Base-by-base conservation (phyloP, 2,888 invertebrate species). In the Xestia ashworthii region DNA sequence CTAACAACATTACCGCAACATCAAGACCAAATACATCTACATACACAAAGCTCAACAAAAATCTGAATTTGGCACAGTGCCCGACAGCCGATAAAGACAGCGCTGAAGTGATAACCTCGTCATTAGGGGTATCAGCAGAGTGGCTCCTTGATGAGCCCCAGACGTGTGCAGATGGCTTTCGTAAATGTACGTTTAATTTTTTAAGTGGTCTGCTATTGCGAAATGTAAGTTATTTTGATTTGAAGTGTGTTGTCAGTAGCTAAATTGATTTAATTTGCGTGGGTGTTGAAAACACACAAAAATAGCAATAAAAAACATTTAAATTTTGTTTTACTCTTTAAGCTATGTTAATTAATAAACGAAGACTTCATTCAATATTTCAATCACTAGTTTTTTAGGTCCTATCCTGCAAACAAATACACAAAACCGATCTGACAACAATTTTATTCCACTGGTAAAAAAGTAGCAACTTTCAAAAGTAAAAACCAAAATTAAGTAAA, bases 121-220 rank as follows among this genome's bases (percentile, higher is more conserved):
- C 86, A 83, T 87, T 87, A 86, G 60, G 84, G 76, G 78, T 88
- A 86, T 88, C 83, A 68, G 74, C 82, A 72, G 74, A 74, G 82
- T 68, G 82, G 71, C 69, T 60, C 79, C 55, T 75, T 86, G 86
- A 84, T 83, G 83, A 75, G 83, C 72, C 6, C 85, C 82, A 85
- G 82, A 78, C 78, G 68, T 65, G 83, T 53, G 41, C 83, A 78
- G 76, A 72, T 74, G 83, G 78, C 69, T 74, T 69, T 69, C 66
- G 70, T 72, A 53, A 68, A 79, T 80, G 64, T 69, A 32, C 16
- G 19, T 81, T 50, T 60, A 70, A 50, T 58, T 41, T 60, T 60
- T 38, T 46, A 60, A 44, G n/a, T 25, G n/a, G 32, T 67, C 44
- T 22, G 32, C 1, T 74, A 19, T 69, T 73, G 65, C 46, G 25